Conservation (phyloP, 2,888 invertebrate species). For the Dysmachus trigonus region DNA sequence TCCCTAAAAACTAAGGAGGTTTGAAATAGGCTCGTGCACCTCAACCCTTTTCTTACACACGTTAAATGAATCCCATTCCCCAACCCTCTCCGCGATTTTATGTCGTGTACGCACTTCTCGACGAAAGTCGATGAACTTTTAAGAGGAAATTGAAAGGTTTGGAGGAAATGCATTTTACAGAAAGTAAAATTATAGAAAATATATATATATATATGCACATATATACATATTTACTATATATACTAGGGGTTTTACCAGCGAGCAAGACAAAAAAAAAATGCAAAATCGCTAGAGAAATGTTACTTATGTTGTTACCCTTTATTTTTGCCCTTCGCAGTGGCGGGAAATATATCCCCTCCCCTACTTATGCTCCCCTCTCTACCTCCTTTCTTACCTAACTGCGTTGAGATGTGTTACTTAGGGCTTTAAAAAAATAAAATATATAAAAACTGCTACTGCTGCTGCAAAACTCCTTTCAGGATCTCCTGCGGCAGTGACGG, state of each 20-base stretch:
- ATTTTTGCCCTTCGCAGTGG: not conserved
- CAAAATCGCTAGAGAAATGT: not conserved
- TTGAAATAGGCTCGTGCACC: too few species aligned
- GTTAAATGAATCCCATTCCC: too few species aligned
- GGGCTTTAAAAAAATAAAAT: too few species aligned
- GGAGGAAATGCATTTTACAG: conserved; percentile 29
- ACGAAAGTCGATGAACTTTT: conserved; percentile 23
- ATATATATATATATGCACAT: too few species aligned
- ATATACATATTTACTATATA: too few species aligned
- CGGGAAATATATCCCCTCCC: not conserved
- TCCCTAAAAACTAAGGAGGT: too few species aligned
- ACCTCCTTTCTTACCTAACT: not conserved
- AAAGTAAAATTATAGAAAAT: not conserved
- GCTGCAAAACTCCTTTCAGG: not conserved
- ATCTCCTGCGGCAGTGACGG: too few species aligned
- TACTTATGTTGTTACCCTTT: conserved; percentile 1
- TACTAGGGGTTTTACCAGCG: not conserved
- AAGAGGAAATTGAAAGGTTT: conserved; percentile 20
- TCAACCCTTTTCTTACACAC: too few species aligned
- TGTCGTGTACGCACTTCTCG: conserved; percentile 11
- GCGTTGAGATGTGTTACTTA: not conserved
- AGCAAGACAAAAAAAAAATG: not conserved
- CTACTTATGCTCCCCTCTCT: not conserved
- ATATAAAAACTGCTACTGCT: not conserved
- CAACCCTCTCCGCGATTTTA: too few species aligned